Evolutionary conservation across 2,113 vertebrate species (phyloP).

Genomic region (Vireo altiloquus): DNA sequence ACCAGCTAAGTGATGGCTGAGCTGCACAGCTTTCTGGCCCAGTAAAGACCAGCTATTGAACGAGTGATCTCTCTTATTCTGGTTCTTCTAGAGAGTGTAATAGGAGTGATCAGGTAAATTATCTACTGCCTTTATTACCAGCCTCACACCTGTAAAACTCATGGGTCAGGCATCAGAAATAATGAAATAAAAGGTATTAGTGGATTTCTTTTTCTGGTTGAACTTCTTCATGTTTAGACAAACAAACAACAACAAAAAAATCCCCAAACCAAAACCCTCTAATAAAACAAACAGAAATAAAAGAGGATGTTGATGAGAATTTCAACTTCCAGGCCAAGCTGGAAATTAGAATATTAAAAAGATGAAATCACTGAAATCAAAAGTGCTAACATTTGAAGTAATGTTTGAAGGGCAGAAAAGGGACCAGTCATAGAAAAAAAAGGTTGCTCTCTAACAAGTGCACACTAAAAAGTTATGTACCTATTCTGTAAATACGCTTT

Average conservation of each 20-base stretch:
- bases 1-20: neutral
- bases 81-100: neutral
- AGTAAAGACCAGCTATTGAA: rapidly evolving
- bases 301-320: neutral
- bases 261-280: neutral
- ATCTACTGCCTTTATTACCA: neutral
- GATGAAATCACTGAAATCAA: neutral
- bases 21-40: neutral
- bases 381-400: neutral
- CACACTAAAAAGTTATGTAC: rapidly evolving
- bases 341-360: neutral
- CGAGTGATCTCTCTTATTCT: neutral
- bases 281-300: neutral
- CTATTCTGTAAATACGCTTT: neutral
- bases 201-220: neutral
- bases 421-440: neutral
- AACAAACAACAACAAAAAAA: no score
- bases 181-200: neutral
- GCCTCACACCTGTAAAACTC: neutral
- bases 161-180: neutral
- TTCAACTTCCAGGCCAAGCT: neutral
- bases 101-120: neutral
- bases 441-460: neutral
- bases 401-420: neutral
- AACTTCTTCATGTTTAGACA: neutral